Evolutionary conservation across 2,797 vertebrate species (phyloP), one percentile per base, ranked within the genome.

Genomic region (Arnoldichthys spilopterus): DNA sequence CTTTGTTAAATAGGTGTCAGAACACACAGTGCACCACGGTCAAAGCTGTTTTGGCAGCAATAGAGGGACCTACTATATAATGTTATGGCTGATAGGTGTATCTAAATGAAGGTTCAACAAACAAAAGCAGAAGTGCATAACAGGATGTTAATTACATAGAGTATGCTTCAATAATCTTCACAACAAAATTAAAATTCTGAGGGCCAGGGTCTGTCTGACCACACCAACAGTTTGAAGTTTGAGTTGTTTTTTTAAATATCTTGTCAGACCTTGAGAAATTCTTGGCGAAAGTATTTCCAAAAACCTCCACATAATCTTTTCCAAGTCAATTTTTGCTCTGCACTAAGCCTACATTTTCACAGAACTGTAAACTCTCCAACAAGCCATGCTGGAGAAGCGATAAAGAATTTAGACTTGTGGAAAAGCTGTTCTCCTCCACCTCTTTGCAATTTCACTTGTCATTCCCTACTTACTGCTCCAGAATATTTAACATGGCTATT

Each of bases 401-500:
- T 78, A n/a, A 81, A 75, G 72, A 67, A 71, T 72, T 84, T 15
- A 76, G 40, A 45, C 28, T 28, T 69, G 78, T 74, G 28, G 37
- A 43, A 61, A 79, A 66, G 45, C 37, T 34, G 53, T 64, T 64
- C 53, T 62, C 34, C 58, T 75, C 59, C 74, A 59, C 70, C 71
- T 37, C 40, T 59, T 77, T 45, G 43, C 51, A 77, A 64, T 49
- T 58, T 75, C 32, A 61, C 79, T 74, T 75, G 58, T 75, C 74
- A 78, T 49, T 77, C 79, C 32, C 28, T 18, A 22, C 61, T 67
- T 30, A 20, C 64, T 58, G 34, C 18, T 59, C 59, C 61, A 34
- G 47, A 73, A 62, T 66, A 62, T 81, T 84, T 68, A 80, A 69
- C 22, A 53, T 13, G n/a, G 49, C 68, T 59, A 72, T 82, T 78